Evolutionary conservation across 1,140 invertebrate species (phyloP).

Genomic region (Eulimnadia texana): DNA sequence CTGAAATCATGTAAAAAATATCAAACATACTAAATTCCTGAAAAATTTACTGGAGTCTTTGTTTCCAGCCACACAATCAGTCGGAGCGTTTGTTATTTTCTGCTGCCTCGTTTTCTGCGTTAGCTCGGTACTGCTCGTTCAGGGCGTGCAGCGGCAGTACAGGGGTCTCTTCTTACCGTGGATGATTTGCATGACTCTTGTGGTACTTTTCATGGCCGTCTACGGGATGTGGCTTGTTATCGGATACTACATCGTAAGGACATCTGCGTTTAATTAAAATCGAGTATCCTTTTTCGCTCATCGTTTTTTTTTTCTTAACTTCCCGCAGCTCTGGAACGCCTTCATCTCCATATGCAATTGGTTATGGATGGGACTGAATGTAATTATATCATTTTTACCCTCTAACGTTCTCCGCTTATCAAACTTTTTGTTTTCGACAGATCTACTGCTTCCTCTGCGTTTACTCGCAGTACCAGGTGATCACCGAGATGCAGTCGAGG

Average conservation of each 20-base stretch:
- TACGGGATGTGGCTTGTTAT: slow-evolving; percentile 70
- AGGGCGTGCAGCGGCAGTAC: slow-evolving; percentile 44
- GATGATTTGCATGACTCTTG: slow-evolving; percentile 50
- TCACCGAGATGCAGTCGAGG: slow-evolving; percentile 62
- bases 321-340: slow-evolving; percentile 59
- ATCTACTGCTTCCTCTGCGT: slow-evolving; percentile 74
- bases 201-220: slow-evolving; percentile 55
- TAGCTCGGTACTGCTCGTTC: slow-evolving; percentile 44
- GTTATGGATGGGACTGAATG: slow-evolving; percentile 68
- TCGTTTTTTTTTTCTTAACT: slow-evolving; percentile 31
- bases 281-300: neutral
- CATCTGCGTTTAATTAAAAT: slow-evolving; percentile 18
- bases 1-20: slow-evolving; percentile 50
- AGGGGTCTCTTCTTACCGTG: slow-evolving; percentile 66
- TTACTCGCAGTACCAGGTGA: slow-evolving; percentile 64
- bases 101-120: slow-evolving; percentile 53
- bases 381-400: slow-evolving; percentile 35
- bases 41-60: slow-evolving; percentile 7
- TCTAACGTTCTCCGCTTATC: neutral
- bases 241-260: slow-evolving; percentile 73
- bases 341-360: slow-evolving; percentile 56
- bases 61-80: slow-evolving; percentile 50
- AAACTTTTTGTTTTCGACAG: slow-evolving; percentile 35
- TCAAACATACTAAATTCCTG: slow-evolving; percentile 27
- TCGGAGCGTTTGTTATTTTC: slow-evolving; percentile 52